These are phyloP conservation scores for Corythaeola cristata DNA, from an alignment of 2,113 vertebrate species.

Conservation along the genomic window DNA sequence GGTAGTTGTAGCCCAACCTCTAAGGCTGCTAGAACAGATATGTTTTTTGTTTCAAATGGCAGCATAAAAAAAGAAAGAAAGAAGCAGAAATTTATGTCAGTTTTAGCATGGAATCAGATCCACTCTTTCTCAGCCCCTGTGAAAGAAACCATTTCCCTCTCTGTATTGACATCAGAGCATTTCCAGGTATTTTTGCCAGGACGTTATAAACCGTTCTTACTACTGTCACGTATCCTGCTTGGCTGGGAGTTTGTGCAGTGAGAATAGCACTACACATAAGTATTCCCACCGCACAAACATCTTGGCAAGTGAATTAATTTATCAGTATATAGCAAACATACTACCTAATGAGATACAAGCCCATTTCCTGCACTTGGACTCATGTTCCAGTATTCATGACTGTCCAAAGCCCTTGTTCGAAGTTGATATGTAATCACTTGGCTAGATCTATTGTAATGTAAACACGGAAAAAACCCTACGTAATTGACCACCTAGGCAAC, in stretches of 20 bases:
- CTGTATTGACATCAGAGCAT: background rate
- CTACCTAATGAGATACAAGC: background rate
- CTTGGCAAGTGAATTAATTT: constrained; percentile 26
- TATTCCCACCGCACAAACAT: background rate
- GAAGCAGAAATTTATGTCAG: background rate
- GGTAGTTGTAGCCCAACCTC: background rate
- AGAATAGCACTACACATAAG: background rate
- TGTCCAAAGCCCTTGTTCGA: background rate
- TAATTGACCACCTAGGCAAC: background rate
- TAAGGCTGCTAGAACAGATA: background rate
- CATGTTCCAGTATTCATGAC: constrained; percentile 14
- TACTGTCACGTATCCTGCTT: background rate
- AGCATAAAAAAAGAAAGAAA: background rate
- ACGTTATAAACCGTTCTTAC: background rate
- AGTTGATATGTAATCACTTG: background rate
- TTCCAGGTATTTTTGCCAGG: constrained; percentile 38
- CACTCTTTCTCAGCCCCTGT: background rate
- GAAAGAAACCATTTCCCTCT: constrained; percentile 6
- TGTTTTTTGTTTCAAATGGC: background rate
- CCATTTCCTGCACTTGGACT: background rate
- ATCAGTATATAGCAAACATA: background rate
- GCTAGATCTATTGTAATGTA: background rate
- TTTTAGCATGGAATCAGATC: background rate
- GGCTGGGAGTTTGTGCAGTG: background rate
- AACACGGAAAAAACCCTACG: background rate